Evolutionary conservation across 2,797 vertebrate genomes (phyloP).

Genomic region (Lacerta viridis): DNA sequence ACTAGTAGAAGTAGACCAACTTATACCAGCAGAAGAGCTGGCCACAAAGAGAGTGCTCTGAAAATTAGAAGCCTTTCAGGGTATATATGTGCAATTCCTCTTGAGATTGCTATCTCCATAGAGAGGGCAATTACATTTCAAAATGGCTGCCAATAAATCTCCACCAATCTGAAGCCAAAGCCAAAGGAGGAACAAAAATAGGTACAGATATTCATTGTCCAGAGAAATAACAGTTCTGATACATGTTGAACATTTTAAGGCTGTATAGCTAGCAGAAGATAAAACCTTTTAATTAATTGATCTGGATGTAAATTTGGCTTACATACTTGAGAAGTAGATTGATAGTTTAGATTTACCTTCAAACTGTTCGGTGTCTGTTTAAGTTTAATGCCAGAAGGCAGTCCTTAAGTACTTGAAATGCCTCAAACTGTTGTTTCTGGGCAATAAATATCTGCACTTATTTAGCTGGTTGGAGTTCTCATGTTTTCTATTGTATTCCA

Average conservation of each 20-base stretch:
- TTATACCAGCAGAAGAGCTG: background rate
- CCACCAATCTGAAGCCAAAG: slow-evolving; percentile 3
- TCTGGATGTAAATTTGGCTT: background rate
- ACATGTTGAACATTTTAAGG: background rate
- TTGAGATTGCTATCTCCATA: slow-evolving; percentile 11
- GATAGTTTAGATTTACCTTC: background rate
- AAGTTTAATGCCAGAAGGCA: background rate
- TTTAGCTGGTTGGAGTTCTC: slow-evolving; percentile 30
- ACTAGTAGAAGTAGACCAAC: background rate
- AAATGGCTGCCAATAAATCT: slow-evolving; percentile 4
- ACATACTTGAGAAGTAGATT: background rate
- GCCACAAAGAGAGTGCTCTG: slow-evolving; percentile 20
- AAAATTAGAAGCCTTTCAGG: slow-evolving; percentile 11
- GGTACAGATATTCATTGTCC: slow-evolving; percentile 13
- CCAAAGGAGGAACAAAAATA: slow-evolving; percentile 1
- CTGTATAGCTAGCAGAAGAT: background rate
- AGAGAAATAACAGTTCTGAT: background rate
- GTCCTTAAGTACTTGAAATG: slow-evolving; percentile 25
- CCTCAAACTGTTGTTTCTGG: slow-evolving; percentile 17
- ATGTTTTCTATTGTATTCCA: background rate
- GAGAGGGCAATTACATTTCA: fast-evolving
- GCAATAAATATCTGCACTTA: slow-evolving; percentile 23
- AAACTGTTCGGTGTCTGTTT: background rate
- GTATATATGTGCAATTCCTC: slow-evolving; percentile 5
- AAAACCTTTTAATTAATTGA: background rate